A percentile compares a stretch with the other conserved stretches of the same genome.
These are phyloP conservation scores for Brienomyrus brachyistius DNA, from an alignment of 2,113 vertebrate genomes.

Conservation along the genomic window DNA sequence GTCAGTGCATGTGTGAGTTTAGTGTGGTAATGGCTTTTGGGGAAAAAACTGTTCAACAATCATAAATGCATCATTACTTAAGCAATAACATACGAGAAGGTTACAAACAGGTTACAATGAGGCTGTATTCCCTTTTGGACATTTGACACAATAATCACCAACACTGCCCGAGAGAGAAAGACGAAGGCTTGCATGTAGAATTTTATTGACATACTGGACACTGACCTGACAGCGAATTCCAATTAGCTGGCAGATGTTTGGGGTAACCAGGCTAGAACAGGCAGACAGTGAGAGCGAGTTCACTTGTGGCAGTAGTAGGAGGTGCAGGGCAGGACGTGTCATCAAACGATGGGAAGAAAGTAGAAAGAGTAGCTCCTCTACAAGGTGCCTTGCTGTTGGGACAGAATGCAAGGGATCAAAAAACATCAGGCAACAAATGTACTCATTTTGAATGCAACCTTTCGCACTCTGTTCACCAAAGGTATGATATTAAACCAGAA, in stretches of 20 bases:
- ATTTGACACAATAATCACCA: background rate
- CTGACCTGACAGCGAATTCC: constrained; percentile 62
- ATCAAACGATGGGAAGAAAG: constrained; percentile 57
- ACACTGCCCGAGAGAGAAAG: background rate
- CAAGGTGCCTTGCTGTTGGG: constrained; percentile 48
- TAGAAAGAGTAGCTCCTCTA: constrained; percentile 64
- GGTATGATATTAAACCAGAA: background rate
- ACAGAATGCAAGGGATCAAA: background rate
- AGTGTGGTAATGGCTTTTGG: no score
- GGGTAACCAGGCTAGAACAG: constrained; percentile 58
- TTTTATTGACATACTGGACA: background rate
- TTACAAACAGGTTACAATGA: background rate
- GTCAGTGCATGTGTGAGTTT: no score
- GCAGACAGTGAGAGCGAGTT: constrained; percentile 53
- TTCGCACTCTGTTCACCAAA: background rate
- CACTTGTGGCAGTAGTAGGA: constrained; percentile 74
- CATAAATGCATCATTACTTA: no score
- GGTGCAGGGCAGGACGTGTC: constrained; percentile 63
- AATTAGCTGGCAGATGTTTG: constrained; percentile 57
- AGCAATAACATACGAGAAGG: no score
- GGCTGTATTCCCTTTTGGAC: background rate
- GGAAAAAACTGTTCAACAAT: no score
- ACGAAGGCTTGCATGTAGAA: background rate
- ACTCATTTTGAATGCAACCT: background rate
- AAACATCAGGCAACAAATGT: background rate